phyloP scores from a whole-genome alignment of 2,797 vertebrate species.

The Pelodytes ibericus region DNA sequence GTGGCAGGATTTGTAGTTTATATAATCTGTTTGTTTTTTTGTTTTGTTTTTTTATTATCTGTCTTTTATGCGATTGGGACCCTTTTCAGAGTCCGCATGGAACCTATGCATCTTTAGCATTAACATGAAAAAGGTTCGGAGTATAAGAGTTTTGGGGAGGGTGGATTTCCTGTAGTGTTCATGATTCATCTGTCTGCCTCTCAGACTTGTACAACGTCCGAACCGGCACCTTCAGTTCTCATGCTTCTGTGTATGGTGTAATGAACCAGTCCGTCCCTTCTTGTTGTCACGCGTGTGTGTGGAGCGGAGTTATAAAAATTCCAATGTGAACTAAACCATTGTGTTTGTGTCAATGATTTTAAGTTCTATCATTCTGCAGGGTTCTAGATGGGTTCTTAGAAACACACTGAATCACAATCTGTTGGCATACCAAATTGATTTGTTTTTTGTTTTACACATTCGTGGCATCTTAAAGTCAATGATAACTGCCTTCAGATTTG shows the following conservation, averaged over 20 bases:
- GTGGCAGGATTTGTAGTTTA: not conserved
- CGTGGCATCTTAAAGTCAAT: too few relatives aligned
- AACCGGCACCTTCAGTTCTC: conserved; percentile 26
- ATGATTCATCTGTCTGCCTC: conserved; percentile 10
- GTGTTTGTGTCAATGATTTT: too few relatives aligned
- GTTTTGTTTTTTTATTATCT: not conserved
- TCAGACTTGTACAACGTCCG: conserved; percentile 31
- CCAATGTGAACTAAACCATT: not conserved
- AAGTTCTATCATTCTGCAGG: too few relatives aligned
- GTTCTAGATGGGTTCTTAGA: too few relatives aligned
- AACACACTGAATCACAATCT: too few relatives aligned
- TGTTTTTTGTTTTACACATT: too few relatives aligned
- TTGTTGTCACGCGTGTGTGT: conserved; percentile 36
- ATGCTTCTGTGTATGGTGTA: conserved; percentile 33
- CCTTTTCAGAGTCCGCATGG: not conserved
- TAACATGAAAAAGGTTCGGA: not conserved
- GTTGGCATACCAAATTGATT: too few relatives aligned
- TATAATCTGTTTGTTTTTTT: not conserved
- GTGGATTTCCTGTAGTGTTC: conserved; percentile 29
- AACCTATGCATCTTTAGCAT: not conserved
- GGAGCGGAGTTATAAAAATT: conserved; percentile 41
- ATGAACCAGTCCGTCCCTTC: conserved; percentile 27
- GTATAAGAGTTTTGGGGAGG: conserved; percentile 3
- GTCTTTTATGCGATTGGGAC: not conserved
- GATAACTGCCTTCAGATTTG: too few relatives aligned